These are phyloP conservation scores for Dendropsophus ebraccatus DNA, from an alignment of 2,113 vertebrate species.

Conservation along the genomic window DNA sequence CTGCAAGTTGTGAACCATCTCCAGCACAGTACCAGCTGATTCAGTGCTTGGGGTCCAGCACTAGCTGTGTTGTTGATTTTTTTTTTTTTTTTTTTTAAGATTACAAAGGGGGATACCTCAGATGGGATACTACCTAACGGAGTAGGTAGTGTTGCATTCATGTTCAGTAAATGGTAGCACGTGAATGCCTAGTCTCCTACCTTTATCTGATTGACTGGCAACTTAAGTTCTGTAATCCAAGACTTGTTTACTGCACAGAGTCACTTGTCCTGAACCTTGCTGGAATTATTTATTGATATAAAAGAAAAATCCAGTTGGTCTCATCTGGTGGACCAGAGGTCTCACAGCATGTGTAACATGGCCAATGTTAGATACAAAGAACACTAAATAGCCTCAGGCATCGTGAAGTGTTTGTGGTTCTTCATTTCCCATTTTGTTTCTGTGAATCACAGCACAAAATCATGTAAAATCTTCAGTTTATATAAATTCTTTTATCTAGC, in stretches of 20 bases:
- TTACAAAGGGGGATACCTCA: too few species aligned
- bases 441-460: not conserved
- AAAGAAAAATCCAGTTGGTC: constrained; percentile 10
- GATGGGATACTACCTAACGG: too few species aligned
- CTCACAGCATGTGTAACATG: not conserved
- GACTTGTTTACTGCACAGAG: not conserved
- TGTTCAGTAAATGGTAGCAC: too few species aligned
- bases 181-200: too few species aligned
- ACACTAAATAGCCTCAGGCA: constrained; percentile 26
- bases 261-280: not conserved
- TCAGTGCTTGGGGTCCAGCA: too few species aligned
- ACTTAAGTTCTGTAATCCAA: not conserved
- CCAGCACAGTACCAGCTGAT: too few species aligned
- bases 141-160: too few species aligned
- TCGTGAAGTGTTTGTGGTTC: not conserved
- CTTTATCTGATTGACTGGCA: not conserved
- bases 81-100: too few species aligned
- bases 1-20: too few species aligned
- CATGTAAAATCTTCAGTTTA: not conserved
- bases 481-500: not conserved
- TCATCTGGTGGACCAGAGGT: constrained; percentile 18
- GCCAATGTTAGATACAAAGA: not conserved
- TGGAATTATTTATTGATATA: not conserved
- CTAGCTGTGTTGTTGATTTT: too few species aligned
- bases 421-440: not conserved